phyloP scores from a whole-genome alignment of 2,113 vertebrate species.

The Furnarius figulus region DNA sequence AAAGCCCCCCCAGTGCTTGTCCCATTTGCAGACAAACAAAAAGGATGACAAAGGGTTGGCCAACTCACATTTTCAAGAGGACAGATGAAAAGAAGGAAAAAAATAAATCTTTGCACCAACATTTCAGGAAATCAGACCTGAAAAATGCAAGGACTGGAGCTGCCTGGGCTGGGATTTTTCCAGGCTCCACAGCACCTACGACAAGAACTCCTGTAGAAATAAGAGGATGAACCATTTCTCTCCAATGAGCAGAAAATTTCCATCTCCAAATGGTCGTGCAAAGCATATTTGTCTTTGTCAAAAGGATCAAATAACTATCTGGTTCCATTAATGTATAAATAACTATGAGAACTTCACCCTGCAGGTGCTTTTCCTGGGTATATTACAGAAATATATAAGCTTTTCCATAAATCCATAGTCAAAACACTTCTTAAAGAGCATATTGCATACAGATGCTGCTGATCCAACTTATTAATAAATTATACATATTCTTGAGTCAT shows the following conservation, averaged over 20 bases:
- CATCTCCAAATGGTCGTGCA: background rate
- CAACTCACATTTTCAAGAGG: background rate
- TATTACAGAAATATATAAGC: too few relatives aligned
- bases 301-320: background rate
- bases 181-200: background rate
- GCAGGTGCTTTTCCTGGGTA: background rate
- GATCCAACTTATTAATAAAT: background rate
- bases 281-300: background rate
- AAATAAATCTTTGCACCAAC: background rate
- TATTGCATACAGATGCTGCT: background rate
- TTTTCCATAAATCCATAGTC: background rate
- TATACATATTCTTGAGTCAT: background rate
- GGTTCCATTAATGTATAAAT: background rate
- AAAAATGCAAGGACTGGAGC: background rate
- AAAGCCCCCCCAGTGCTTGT: background rate
- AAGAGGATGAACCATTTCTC: background rate
- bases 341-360: background rate
- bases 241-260: background rate
- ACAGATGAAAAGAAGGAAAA: background rate
- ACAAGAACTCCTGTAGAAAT: background rate
- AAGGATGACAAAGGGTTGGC: background rate
- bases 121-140: background rate
- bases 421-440: background rate
- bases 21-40: slow-evolving; percentile 2
- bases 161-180: background rate